These are phyloP conservation scores for Hirtodrosophila duncani DNA, from an alignment of 2,888 invertebrate genomes.

Conservation along the genomic window DNA sequence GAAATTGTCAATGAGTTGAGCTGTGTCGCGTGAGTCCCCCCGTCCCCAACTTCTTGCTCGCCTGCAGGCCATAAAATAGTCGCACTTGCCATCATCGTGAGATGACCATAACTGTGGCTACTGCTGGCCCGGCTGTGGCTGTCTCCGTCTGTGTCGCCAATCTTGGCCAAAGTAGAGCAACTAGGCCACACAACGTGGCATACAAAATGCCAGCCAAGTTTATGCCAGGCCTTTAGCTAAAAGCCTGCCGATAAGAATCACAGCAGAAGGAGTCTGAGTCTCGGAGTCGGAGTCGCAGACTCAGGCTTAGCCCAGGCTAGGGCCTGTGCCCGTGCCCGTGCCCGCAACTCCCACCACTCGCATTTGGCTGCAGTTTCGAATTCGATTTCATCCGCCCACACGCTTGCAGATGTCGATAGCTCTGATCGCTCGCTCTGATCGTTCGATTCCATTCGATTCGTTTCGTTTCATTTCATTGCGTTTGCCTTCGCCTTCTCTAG, in stretches of 20 bases:
- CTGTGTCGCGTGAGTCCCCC: slow-evolving; percentile 4
- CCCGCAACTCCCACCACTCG: slow-evolving; percentile 30
- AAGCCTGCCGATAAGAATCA: slow-evolving; percentile 56
- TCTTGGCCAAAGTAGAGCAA: slow-evolving; percentile 19
- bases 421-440: slow-evolving; percentile 12
- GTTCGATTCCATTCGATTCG: too few species aligned
- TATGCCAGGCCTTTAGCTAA: slow-evolving; percentile 57
- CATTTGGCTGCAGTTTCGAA: slow-evolving; percentile 40
- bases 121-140: slow-evolving; percentile 20
- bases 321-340: too few species aligned
- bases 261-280: too few species aligned
- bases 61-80: slow-evolving; percentile 17
- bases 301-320: too few species aligned
- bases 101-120: slow-evolving; percentile 34
- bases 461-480: background rate
- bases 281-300: too few species aligned
- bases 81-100: slow-evolving; percentile 22
- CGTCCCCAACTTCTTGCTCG: slow-evolving; percentile 5
- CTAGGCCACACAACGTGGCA: slow-evolving; percentile 47
- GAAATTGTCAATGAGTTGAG: slow-evolving; percentile 57
- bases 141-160: slow-evolving; percentile 16
- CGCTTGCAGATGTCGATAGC: slow-evolving; percentile 37
- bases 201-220: slow-evolving; percentile 18
- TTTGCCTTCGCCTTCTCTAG: slow-evolving; percentile 51
- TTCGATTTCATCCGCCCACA: slow-evolving; percentile 66